phyloP scores from a whole-genome alignment of 2,888 invertebrate genomes.

The Copidosoma aretas region DNA sequence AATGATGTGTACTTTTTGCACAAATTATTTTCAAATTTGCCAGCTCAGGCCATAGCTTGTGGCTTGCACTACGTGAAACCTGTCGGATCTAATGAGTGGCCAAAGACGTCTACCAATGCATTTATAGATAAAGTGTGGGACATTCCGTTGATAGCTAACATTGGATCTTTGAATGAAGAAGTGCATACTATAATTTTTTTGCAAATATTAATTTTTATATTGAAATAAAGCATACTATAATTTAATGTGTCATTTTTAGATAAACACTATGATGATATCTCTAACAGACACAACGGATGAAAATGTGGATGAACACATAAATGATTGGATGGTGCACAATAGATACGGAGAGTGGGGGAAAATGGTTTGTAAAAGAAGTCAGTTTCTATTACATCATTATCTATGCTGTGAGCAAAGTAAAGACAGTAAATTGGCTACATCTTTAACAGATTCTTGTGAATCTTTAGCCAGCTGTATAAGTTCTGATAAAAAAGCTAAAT shows the following conservation, averaged over 20 bases:
- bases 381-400: conserved; percentile 46
- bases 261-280: conserved; percentile 53
- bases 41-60: conserved; percentile 58
- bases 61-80: conserved; percentile 54
- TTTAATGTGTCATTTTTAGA: conserved; percentile 43
- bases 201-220: background rate
- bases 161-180: conserved; percentile 43
- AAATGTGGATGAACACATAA: conserved; percentile 51
- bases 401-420: conserved; percentile 18
- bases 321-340: conserved; percentile 53
- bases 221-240: background rate
- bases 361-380: conserved; percentile 55
- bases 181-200: conserved; percentile 43
- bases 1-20: conserved; percentile 51
- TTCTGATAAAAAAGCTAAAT: conserved; percentile 5
- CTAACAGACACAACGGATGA: conserved; percentile 51
- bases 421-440: background rate
- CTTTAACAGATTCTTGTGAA: background rate
- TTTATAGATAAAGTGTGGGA: conserved; percentile 44
- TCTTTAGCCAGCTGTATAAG: background rate
- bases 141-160: conserved; percentile 47
- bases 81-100: conserved; percentile 45
- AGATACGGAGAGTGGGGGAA: conserved; percentile 50
- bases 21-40: conserved; percentile 50
- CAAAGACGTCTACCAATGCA: conserved; percentile 35